Conservation (phyloP, 2,797 vertebrate species). For the Hypotaenidia okinawae region DNA sequence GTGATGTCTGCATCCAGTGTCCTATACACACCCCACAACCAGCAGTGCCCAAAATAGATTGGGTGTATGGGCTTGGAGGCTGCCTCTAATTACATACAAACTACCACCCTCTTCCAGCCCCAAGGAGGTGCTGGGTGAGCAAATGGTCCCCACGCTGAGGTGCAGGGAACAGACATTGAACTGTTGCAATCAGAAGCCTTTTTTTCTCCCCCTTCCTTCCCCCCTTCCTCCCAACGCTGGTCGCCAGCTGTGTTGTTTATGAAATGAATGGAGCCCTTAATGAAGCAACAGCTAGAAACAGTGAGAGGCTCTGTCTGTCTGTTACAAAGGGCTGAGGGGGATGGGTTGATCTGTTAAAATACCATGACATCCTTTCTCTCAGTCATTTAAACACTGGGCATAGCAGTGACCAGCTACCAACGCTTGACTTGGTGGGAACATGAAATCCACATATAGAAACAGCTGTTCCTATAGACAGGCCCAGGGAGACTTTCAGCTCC, state of each 20-base stretch:
- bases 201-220: background rate
- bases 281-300: constrained; percentile 52
- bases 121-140: background rate
- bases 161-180: constrained; percentile 9
- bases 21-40: background rate
- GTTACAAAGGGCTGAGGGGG: constrained; percentile 10
- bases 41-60: background rate
- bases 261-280: constrained; percentile 67
- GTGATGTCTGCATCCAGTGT: background rate
- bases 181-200: constrained; percentile 21
- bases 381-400: constrained; percentile 29
- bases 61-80: too few relatives aligned
- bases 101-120: background rate
- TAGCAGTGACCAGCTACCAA: background rate
- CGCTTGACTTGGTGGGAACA: background rate
- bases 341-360: constrained; percentile 41
- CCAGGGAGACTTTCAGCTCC: background rate
- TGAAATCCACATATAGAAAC: constrained; percentile 36
- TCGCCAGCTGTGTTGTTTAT: constrained; percentile 60
- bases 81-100: background rate
- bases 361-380: constrained; percentile 35
- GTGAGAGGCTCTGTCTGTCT: constrained; percentile 10
- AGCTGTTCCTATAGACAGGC: background rate
- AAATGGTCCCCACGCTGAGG: background rate
- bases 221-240: background rate